These are phyloP conservation scores for Orgyia antiqua DNA, from an alignment of 2,888 invertebrate genomes.

Conservation along the genomic window DNA sequence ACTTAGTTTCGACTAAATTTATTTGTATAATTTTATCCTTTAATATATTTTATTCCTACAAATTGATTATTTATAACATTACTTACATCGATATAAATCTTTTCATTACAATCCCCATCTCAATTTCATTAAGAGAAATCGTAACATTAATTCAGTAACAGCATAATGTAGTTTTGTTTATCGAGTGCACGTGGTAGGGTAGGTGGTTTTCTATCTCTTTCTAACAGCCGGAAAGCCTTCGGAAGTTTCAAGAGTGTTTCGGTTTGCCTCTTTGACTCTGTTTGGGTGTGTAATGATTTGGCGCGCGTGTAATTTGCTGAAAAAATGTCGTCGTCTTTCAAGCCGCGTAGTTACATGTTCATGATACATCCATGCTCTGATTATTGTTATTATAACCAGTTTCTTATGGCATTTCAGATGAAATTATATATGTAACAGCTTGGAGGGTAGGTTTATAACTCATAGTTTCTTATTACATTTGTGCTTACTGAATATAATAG, in stretches of 20 bases:
- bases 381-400: slow-evolving; percentile 47
- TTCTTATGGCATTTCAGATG: slow-evolving; percentile 22
- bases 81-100: too few species aligned
- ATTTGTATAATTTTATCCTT: too few species aligned
- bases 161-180: slow-evolving; percentile 13
- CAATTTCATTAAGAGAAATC: slow-evolving; percentile 12
- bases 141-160: slow-evolving; percentile 11
- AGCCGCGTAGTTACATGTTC: slow-evolving; percentile 40
- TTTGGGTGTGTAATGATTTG: slow-evolving; percentile 76
- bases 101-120: slow-evolving; percentile 7
- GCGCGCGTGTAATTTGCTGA: slow-evolving; percentile 68
- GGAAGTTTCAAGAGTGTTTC: slow-evolving; percentile 71
- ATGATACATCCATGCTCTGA: slow-evolving; percentile 37
- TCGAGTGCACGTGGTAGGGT: slow-evolving; percentile 46
- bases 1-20: too few species aligned
- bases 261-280: slow-evolving; percentile 76
- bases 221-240: slow-evolving; percentile 60
- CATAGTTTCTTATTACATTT: slow-evolving; percentile 16
- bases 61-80: too few species aligned
- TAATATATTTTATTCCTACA: too few species aligned
- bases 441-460: slow-evolving; percentile 9
- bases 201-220: slow-evolving; percentile 41
- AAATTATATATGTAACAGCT: slow-evolving; percentile 19
- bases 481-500: not conserved
- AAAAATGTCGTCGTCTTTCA: slow-evolving; percentile 61